Base-by-base conservation (phyloP, 2,113 vertebrate genomes). In the Menura novaehollandiae region DNA sequence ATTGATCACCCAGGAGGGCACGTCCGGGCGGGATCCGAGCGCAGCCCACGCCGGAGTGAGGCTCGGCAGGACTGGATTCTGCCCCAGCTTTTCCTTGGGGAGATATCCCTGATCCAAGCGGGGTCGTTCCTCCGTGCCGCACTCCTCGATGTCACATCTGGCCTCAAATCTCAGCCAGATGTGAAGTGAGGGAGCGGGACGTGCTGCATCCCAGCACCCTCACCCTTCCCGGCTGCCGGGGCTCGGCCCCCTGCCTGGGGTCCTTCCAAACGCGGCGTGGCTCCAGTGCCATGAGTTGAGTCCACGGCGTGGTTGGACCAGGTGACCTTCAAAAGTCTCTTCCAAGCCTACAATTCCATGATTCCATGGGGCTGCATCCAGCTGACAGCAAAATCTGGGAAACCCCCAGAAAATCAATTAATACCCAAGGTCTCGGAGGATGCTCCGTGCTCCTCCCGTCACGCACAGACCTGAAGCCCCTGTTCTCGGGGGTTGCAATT, bases 261-360 rank as follows among this genome's bases (percentile, higher is more conserved):
- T 49, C 68, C 30, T 52, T 49, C 46, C 44, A 51, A 21, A 2
- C 7, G 6, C n/a, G 7, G 2, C 7, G 2, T 3, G 43, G 17
- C 9, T 56, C 15, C 8, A 33, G 18, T 7, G n/a, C n/a, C n/a
- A 3, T 2, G 2, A 10, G 3, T 0, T 4, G 26, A 22, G 10
- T 6, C 46, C 33, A 1, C 8, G 13, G 0, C 8, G 22, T 7
- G 55, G 0, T 8, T 1, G 44, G 33, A 14, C 19, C n/a, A 27
- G 41, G 1, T 8, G 23, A 8, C 7, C 28, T 47, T 19, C 2
- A 2, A 7, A 32, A 49, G 8, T 9, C 63, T 26, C 15, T 27
- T 9, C 55, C 55, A 3, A 22, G 10, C 18, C 55, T 1, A 0
- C 27, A 49, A 56, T 90, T 83, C 71, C 71, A 0, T 0, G 17